phyloP scores from a whole-genome alignment of 2,888 invertebrate genomes.

The Urechis unicinctus region DNA sequence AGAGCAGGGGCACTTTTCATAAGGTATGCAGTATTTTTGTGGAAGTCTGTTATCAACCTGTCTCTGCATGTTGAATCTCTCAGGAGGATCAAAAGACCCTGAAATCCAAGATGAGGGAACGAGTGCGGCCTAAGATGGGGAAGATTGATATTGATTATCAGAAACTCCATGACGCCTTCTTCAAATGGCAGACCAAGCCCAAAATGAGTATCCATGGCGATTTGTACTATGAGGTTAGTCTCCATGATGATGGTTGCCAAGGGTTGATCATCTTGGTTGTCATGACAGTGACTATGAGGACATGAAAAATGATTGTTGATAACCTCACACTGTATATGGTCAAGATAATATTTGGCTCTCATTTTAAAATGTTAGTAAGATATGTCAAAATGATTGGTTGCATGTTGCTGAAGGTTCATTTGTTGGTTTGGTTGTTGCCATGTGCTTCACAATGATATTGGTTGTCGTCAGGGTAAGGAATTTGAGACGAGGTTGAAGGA shows the following conservation, averaged over 20 bases:
- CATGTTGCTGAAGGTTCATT: background rate
- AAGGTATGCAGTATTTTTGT: background rate
- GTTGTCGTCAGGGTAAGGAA: conserved; percentile 70
- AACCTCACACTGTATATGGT: no score
- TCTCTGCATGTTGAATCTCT: no score
- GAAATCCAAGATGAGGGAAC: conserved; percentile 95
- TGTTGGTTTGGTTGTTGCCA: background rate
- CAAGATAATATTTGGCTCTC: no score
- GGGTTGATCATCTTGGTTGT: no score
- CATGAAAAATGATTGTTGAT: no score
- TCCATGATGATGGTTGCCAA: background rate
- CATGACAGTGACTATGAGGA: no score
- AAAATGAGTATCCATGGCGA: conserved; percentile 99
- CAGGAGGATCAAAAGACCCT: conserved; percentile 49
- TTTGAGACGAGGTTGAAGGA: conserved; percentile 95
- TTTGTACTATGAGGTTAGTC: conserved; percentile 77
- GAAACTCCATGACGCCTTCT: conserved; percentile 98
- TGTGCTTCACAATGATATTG: no score
- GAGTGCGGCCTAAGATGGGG: conserved; percentile 92
- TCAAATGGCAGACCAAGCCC: conserved; percentile 99
- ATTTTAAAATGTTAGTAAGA: no score
- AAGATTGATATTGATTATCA: conserved; percentile 99
- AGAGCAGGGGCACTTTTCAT: no score
- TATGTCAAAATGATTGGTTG: no score
- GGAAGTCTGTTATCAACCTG: background rate